These are phyloP conservation scores for Gryon sp. DNA, from an alignment of 1,140 invertebrate species.

Conservation along the genomic window DNA sequence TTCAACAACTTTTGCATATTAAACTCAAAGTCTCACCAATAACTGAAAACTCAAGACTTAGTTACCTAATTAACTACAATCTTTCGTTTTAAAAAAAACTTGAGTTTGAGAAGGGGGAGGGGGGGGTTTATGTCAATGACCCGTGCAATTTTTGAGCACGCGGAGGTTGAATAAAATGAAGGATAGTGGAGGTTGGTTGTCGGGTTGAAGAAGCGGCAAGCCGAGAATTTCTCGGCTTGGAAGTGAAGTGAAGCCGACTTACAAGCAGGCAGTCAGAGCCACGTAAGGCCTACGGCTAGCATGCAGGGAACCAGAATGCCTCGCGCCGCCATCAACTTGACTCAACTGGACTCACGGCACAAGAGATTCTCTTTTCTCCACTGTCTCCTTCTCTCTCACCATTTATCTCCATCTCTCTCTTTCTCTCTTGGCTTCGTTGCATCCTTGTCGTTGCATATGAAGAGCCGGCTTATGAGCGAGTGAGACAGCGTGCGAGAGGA, in stretches of 20 bases:
- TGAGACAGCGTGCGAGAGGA: conserved; percentile 4
- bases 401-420: not conserved
- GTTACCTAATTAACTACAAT: too few species aligned
- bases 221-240: conserved; percentile 53
- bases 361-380: too few species aligned
- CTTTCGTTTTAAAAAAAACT: not conserved
- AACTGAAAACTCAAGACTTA: too few species aligned
- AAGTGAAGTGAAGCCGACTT: conserved; percentile 62
- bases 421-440: too few species aligned
- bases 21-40: too few species aligned
- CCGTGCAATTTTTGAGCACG: conserved; percentile 29
- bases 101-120: not conserved
- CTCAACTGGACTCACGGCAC: conserved; percentile 8
- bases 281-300: conserved; percentile 76
- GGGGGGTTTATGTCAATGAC: conserved; percentile 31
- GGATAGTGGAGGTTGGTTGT: conserved; percentile 49
- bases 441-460: too few species aligned
- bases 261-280: conserved; percentile 58
- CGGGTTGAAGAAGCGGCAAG: conserved; percentile 22
- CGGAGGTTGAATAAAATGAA: conserved; percentile 51
- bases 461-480: too few species aligned
- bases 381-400: conserved; percentile 11
- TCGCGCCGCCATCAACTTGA: conserved; percentile 69
- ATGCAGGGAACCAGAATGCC: conserved; percentile 75
- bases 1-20: too few species aligned